Percentiles rank a stretch among this genome's conserved stretches.
Evolutionary conservation across 2,113 vertebrate genomes (phyloP).

Genomic region (Struthio camelus): DNA sequence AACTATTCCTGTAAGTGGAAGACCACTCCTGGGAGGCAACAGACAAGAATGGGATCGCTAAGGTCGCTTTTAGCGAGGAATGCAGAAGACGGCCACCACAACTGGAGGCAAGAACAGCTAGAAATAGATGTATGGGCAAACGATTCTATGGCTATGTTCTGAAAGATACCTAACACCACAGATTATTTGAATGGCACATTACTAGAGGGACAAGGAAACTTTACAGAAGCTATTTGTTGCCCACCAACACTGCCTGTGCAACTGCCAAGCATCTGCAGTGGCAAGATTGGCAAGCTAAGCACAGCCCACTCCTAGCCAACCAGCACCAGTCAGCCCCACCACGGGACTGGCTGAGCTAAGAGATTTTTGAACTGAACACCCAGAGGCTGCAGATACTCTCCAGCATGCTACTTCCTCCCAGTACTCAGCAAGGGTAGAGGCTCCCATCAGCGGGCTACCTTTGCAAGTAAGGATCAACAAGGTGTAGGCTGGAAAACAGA

Average conservation of each 20-base stretch:
- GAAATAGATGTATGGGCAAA: neutral
- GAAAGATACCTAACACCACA: neutral
- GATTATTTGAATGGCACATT: neutral
- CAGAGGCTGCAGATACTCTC: neutral
- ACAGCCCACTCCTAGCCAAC: neutral
- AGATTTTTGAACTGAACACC: neutral
- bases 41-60: neutral
- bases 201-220: neutral
- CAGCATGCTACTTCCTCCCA: neutral
- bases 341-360: accelerated
- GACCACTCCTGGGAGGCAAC: neutral
- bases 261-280: accelerated
- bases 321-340: neutral
- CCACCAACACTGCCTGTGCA: neutral
- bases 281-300: neutral
- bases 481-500: accelerated
- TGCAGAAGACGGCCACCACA: neutral
- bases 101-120: neutral
- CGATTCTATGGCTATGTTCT: accelerated
- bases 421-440: neutral
- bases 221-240: neutral
- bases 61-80: neutral
- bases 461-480: neutral
- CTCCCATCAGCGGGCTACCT: neutral
- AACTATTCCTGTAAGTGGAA: neutral